phyloP scores from a whole-genome alignment of 23 tunicate genomes.

The Aplidium turbinatum region DNA sequence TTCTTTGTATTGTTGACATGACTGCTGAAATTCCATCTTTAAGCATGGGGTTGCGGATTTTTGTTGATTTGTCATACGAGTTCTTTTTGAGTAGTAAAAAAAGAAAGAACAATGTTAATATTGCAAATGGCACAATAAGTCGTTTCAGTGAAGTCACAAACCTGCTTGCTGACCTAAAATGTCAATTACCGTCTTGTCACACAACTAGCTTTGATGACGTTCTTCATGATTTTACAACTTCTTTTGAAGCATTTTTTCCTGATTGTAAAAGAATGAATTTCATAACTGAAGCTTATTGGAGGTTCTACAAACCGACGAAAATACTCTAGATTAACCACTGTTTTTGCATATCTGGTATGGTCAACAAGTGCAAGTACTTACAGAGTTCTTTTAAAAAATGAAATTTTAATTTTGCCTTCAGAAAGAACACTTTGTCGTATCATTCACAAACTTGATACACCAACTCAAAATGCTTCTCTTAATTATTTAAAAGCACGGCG shows the following conservation, averaged over 20 bases:
- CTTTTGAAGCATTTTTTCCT: background rate
- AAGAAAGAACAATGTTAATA: background rate
- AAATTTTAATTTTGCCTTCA: conserved; percentile 16
- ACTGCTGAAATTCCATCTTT: background rate
- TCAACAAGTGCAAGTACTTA: background rate
- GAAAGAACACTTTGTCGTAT: conserved; percentile 23
- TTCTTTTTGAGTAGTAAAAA: background rate
- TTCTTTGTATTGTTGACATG: background rate
- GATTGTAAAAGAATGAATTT: background rate
- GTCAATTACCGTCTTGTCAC: background rate
- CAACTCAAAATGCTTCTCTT: too few relatives aligned
- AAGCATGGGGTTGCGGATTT: conserved; percentile 17
- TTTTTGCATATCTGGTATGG: background rate
- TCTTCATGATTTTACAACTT: background rate
- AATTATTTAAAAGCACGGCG: conserved; percentile 1
- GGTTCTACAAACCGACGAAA: background rate
- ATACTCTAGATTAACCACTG: conserved; percentile 2
- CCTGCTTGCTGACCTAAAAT: conserved; percentile 5
- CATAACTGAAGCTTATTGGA: conserved; percentile 1
- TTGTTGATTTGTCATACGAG: conserved; percentile 19
- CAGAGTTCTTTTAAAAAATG: conserved; percentile 2
- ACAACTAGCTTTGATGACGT: background rate
- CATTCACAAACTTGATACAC: conserved; percentile 3
- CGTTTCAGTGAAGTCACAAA: conserved; percentile 8
- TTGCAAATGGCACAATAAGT: conserved; percentile 2